Evolutionary conservation across 2,113 vertebrate genomes (phyloP).

Genomic region (Zosterops japonicus): DNA sequence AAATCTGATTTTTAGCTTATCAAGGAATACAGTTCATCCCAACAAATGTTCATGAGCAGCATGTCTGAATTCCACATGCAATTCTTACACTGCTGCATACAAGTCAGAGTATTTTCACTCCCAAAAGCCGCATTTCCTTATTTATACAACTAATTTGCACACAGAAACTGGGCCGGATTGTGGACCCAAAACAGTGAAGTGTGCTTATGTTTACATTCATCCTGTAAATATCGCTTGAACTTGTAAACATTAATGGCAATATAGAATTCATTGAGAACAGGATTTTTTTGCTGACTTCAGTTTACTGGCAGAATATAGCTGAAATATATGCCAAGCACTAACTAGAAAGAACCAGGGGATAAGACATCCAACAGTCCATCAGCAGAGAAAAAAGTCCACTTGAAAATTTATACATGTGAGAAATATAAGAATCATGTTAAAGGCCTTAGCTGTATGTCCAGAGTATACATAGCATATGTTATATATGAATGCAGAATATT

Average conservation of each 20-base stretch:
- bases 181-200: neutral
- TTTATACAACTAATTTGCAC: neutral
- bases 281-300: neutral
- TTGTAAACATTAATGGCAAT: neutral
- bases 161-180: neutral
- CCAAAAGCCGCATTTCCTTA: neutral
- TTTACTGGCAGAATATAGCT: neutral
- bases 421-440: neutral
- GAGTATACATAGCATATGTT: neutral
- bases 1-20: neutral
- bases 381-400: neutral
- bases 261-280: neutral
- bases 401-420: neutral
- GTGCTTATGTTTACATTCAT: neutral
- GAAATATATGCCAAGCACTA: neutral
- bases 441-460: neutral
- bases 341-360: neutral
- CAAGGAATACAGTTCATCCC: neutral
- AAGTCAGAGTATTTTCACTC: neutral
- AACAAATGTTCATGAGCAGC: neutral
- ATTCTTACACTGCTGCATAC: neutral
- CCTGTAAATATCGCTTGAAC: neutral
- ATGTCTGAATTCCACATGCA: neutral
- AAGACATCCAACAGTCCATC: neutral
- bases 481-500: neutral